Evolutionary conservation across 2,888 invertebrate species (phyloP), one percentile per base, ranked within the genome.

Genomic region (Trypoxylon attenuatum): DNA sequence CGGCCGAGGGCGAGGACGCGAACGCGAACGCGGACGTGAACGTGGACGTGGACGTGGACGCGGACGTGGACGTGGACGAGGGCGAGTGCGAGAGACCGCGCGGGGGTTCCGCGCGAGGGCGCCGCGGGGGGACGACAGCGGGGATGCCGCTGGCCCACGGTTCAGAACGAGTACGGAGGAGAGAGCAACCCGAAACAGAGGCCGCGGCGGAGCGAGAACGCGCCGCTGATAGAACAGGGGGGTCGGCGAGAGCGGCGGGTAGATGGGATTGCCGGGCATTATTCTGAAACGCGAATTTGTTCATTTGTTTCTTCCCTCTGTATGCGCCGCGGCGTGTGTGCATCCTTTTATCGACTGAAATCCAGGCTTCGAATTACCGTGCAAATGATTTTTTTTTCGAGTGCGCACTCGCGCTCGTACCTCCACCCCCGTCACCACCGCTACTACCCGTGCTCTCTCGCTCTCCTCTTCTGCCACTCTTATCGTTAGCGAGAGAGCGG

Each of bases 331-430:
- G 84, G 83, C 83, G 82, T 84, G 83, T 83, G 84, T 82, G 85
- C 84, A 84, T 86, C 86, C 86, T 86, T 86, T 86, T 87, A 86
- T 87, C 86, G 87, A 85, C 85, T 85, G 82, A 85, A 87, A 86
- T 85, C 86, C 87, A 86, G 85, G 87, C 86, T 86, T 86, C 86
- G 85, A 86, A 87, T 87, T 87, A 87, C 87, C 85, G 86, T 86
- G 85, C 85, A 86, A 87, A 86, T 86, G 85, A 87, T 85, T 87
- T 86, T 81, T 80, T 77, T 79, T 82, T 77, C 73, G 72, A 69
- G 78, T 67, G 68, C 62, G 73, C 75, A 67, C 71, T 72, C 75
- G 70, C 72, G 59, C 64, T 52, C 38, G 27, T 38, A 38, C 65
- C 39, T 68, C 46, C 63, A 43, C 29, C 45, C 65, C 16, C 29